Evolutionary conservation across 1,140 invertebrate species (phyloP).

Genomic region (Apis dorsata): DNA sequence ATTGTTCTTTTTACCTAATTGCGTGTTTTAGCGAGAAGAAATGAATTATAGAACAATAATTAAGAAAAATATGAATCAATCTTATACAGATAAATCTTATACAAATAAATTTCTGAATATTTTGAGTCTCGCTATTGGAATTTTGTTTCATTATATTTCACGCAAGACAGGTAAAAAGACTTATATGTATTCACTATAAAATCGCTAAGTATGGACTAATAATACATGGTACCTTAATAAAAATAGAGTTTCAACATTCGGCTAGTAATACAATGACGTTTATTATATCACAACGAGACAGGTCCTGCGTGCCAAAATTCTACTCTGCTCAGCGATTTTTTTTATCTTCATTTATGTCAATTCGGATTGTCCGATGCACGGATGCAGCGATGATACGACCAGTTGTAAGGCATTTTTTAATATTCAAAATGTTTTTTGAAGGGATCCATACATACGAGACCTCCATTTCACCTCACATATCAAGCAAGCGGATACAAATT

Average conservation of each 20-base stretch:
- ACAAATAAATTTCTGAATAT: background rate
- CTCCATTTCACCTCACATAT: background rate
- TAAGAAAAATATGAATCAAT: background rate
- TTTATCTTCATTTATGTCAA: slow-evolving; percentile 15
- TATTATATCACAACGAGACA: slow-evolving; percentile 60
- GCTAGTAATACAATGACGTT: slow-evolving; percentile 51
- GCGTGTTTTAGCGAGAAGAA: slow-evolving; percentile 36
- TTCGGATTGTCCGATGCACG: slow-evolving; percentile 50
- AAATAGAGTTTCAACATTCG: slow-evolving; percentile 57
- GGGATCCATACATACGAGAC: background rate
- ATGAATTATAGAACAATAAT: slow-evolving; percentile 1
- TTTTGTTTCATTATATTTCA: slow-evolving; percentile 17
- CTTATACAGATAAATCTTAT: background rate
- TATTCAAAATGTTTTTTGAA: slow-evolving; percentile 24
- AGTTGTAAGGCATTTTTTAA: slow-evolving; percentile 51
- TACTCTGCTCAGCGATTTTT: slow-evolving; percentile 39
- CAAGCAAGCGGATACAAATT: slow-evolving; percentile 38
- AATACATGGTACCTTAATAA: slow-evolving; percentile 56
- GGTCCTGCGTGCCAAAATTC: slow-evolving; percentile 48
- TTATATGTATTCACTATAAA: slow-evolving; percentile 46
- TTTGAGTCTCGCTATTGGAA: slow-evolving; percentile 4
- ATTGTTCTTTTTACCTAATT: slow-evolving; percentile 39
- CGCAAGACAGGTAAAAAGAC: slow-evolving; percentile 48
- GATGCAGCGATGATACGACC: slow-evolving; percentile 44
- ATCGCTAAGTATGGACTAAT: slow-evolving; percentile 51